These are phyloP conservation scores for Myioborus miniatus DNA, from an alignment of 2,797 vertebrate genomes.

Conservation along the genomic window DNA sequence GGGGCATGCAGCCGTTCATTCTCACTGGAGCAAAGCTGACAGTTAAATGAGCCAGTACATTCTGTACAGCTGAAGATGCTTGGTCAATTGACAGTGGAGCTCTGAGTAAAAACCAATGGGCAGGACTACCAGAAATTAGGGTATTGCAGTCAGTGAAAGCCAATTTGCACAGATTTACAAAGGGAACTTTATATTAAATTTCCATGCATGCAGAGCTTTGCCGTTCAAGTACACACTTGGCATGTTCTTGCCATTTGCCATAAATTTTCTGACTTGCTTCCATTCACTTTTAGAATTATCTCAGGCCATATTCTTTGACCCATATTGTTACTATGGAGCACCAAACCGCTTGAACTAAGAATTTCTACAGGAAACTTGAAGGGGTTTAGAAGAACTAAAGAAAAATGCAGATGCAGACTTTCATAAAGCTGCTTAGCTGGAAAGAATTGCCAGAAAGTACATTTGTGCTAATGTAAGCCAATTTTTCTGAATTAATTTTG, in stretches of 20 bases:
- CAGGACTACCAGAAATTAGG: neutral
- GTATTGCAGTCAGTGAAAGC: neutral
- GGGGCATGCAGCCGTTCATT: neutral
- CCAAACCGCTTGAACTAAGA: neutral
- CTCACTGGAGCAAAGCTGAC: neutral
- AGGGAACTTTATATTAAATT: neutral
- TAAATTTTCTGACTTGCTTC: neutral
- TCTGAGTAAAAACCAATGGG: neutral
- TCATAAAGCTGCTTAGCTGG: neutral
- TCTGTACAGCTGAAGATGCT: neutral
- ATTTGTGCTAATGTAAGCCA: neutral
- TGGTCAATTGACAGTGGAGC: rapidly evolving
- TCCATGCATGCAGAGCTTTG: rapidly evolving
- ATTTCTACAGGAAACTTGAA: neutral
- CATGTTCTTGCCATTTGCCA: neutral
- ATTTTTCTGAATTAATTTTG: constrained; percentile 21
- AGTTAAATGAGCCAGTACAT: neutral
- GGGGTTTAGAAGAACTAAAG: neutral
- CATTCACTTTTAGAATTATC: neutral
- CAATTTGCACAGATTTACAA: neutral
- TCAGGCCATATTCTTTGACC: neutral
- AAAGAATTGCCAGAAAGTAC: constrained; percentile 3
- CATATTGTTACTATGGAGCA: neutral
- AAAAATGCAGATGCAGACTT: neutral
- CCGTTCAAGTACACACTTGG: rapidly evolving